Conservation (phyloP, 2,113 vertebrate genomes). For the Phaethon lepturus region DNA sequence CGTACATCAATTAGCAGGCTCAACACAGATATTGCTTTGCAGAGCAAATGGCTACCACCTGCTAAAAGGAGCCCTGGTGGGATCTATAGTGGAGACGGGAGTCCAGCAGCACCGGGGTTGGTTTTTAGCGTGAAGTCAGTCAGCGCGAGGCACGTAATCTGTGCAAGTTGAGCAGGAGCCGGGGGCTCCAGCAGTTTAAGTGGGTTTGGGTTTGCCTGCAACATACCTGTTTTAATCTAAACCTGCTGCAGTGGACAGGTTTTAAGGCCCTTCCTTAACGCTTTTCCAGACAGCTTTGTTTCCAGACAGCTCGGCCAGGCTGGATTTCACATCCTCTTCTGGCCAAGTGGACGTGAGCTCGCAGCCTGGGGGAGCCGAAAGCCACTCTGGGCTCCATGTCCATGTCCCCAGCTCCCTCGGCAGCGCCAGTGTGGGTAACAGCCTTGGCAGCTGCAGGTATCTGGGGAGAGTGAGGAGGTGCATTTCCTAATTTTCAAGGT, state of each 20-base stretch:
- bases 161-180: not conserved
- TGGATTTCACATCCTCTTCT: slow-evolving; percentile 44
- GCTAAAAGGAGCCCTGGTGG: not conserved
- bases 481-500: not conserved
- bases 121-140: not conserved
- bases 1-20: not conserved
- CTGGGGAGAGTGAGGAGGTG: not conserved
- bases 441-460: not conserved
- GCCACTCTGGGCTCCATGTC: accelerated
- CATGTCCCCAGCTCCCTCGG: not conserved
- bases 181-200: accelerated
- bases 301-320: not conserved
- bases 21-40: not conserved
- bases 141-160: not conserved
- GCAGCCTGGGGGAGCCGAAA: not conserved
- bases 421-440: not conserved
- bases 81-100: not conserved
- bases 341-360: not conserved
- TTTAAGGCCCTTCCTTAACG: not conserved
- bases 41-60: not conserved
- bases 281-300: slow-evolving; percentile 59
- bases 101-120: not conserved
- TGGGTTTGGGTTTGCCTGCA: not conserved
- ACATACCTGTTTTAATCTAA: slow-evolving; percentile 48
- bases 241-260: slow-evolving; percentile 8